A percentile compares a stretch with the other conserved stretches of the same genome.
These are phyloP conservation scores for Eilema depressum DNA, from an alignment of 2,888 invertebrate genomes.

Conservation along the genomic window DNA sequence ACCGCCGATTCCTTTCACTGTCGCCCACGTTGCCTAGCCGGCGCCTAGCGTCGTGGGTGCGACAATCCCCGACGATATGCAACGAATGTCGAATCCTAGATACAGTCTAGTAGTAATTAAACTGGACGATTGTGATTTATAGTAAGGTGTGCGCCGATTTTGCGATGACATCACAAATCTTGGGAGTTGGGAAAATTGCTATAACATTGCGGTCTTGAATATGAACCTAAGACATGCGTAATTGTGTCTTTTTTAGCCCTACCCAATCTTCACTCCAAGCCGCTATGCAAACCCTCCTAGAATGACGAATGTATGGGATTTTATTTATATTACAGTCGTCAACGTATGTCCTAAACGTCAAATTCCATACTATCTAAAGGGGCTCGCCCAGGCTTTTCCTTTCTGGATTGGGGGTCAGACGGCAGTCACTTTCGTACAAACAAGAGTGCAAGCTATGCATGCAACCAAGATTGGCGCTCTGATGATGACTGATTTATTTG, in stretches of 20 bases:
- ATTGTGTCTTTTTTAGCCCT: too few species aligned
- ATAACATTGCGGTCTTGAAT: background rate
- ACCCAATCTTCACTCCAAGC: too few species aligned
- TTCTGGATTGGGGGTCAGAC: background rate
- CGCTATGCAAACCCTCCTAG: too few species aligned
- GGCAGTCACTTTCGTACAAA: background rate
- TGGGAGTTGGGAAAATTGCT: slow-evolving; percentile 13
- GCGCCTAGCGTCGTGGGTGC: slow-evolving; percentile 65
- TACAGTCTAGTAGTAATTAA: slow-evolving; percentile 62
- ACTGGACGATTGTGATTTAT: slow-evolving; percentile 64
- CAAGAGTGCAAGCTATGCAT: background rate
- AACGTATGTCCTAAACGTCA: too few species aligned
- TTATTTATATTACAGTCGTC: too few species aligned
- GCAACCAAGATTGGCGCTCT: background rate
- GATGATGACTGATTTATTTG: background rate
- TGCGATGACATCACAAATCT: slow-evolving; percentile 25
- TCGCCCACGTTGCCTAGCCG: slow-evolving; percentile 63
- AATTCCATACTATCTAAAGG: too few species aligned
- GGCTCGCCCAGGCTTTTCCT: background rate
- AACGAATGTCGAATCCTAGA: slow-evolving; percentile 60
- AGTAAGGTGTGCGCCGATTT: slow-evolving; percentile 39
- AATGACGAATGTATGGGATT: too few species aligned
- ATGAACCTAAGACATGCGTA: background rate
- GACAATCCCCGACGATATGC: slow-evolving; percentile 61
- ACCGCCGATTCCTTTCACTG: slow-evolving; percentile 64